These are phyloP conservation scores for Nomada ruficornis DNA, from an alignment of 2,888 invertebrate genomes.

Conservation along the genomic window DNA sequence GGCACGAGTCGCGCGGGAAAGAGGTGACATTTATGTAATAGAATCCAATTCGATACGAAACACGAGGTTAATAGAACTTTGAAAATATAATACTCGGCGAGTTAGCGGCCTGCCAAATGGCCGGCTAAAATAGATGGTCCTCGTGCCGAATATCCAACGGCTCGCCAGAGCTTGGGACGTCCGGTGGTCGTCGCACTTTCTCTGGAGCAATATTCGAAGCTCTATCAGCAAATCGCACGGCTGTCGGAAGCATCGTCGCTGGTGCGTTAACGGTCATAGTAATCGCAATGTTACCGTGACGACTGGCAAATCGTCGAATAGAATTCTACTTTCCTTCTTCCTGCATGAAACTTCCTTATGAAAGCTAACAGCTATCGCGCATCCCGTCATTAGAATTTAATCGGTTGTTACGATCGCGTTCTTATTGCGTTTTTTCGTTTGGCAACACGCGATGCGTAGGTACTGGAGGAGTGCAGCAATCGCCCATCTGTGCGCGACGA, in stretches of 20 bases:
- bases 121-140: slow-evolving; percentile 75
- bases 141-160: slow-evolving; percentile 45
- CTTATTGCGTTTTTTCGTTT: slow-evolving; percentile 20
- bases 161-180: slow-evolving; percentile 15
- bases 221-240: neutral
- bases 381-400: slow-evolving; percentile 27
- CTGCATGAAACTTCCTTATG: slow-evolving; percentile 11
- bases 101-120: slow-evolving; percentile 79
- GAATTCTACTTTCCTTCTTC: slow-evolving; percentile 29
- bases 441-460: slow-evolving; percentile 18
- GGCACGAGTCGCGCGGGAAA: slow-evolving; percentile 6
- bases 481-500: neutral
- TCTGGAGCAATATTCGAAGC: slow-evolving; percentile 9
- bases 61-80: slow-evolving; percentile 77
- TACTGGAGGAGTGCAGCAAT: neutral
- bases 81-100: slow-evolving; percentile 74
- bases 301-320: slow-evolving; percentile 7
- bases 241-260: neutral
- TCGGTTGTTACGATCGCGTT: slow-evolving; percentile 2
- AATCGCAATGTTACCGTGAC: slow-evolving; percentile 23
- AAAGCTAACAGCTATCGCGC: slow-evolving; percentile 23
- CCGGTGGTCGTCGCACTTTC: neutral
- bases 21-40: slow-evolving; percentile 22
- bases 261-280: neutral
- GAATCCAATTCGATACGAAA: slow-evolving; percentile 44